Evolutionary conservation across 2,113 vertebrate species (phyloP), one percentile per base, ranked within the genome.

Genomic region (Danionella cerebrum): DNA sequence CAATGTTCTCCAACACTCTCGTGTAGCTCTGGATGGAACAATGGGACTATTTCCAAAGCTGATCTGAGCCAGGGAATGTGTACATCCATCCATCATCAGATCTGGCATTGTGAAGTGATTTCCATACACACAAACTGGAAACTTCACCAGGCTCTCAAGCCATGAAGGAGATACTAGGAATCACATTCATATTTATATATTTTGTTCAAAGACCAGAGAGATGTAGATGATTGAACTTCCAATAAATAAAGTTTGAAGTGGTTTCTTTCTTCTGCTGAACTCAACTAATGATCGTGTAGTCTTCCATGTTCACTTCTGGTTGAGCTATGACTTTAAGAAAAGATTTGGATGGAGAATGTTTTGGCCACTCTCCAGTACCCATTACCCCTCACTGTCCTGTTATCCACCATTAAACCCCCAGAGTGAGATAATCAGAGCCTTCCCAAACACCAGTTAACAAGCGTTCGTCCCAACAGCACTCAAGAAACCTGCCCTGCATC

Each of bases 361-460:
- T 69, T 80, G 76, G 71, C 58, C 48, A n/a, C 11, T n/a, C 12
- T 58, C 74, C 76, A 73, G 67, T 19, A 27, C 38, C 51, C 18
- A 22, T 33, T 24, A 38, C 59, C 63, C 29, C 64, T 42, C 54
- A 24, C 58, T 63, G 62, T 41, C 45, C 18, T 13, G 35, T 57
- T 62, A 65, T 21, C 31, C 22, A 47, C 52, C 54, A 60, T 71
- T 72, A 72, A 76, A 74, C 67, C 51, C 70, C 47, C 2, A n/a
- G 6, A 47, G 64, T 21, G 70, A 57, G 38, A 71, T 41, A 39
- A 55, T 60, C 48, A 75, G 16, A 66, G 48, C 38, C 21, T 71
- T 65, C 50, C 66, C 16, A 55, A 60, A 66, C 57, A 68, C 66
- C 70, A 75, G 77, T 79, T 78, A 80, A 58, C 70, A 73, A 50